Base-by-base conservation (phyloP, 2,888 invertebrate species). In the Apotomis turbidana region DNA sequence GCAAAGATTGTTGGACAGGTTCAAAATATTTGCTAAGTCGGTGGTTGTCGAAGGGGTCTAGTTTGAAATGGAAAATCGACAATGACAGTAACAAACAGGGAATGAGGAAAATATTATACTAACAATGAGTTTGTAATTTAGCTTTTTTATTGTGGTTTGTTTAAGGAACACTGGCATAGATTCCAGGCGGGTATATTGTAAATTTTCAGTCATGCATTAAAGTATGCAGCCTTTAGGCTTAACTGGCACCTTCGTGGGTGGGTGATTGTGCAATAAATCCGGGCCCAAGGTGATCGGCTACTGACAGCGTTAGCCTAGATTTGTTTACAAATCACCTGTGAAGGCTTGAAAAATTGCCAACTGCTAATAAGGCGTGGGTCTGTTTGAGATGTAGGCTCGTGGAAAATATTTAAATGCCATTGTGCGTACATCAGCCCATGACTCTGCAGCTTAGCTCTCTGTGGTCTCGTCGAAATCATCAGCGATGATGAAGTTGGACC, bases 231-330 rank as follows among this genome's bases (percentile, higher is more conserved):
- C 9, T 69, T n/a, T 5, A 13, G 61, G 54, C 61, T 13, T 66
- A 55, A 58, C 52, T 46, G 36, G 54, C 38, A 49, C 55, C 15
- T 41, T 49, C 3, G 83, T 84, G 78, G 80, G 77, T 38, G 76
- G 71, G 75, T 75, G 76, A 79, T 76, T 78, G 80, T 79, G 70
- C 70, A 79, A 82, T 81, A 81, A 80, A 55, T 51, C 38, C 9
- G 49, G 78, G 73, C 63, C 76, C 80, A 83, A 83, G 76, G 80
- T 61, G 75, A 71, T 55, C 75, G 6, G n/a, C 52, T 61, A 55
- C 66, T 36, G 38, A 61, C 60, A 71, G 27, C 46, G 44, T 69
- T 61, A 67, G n/a, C 61, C 55, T 55, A 67, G 55, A 60, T 66
- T 57, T 61, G 61, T 55, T 38, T 13, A 71, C 54, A 60, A 61